phyloP scores from a whole-genome alignment of 2,113 vertebrate genomes.

The Shinisaurus crocodilurus region DNA sequence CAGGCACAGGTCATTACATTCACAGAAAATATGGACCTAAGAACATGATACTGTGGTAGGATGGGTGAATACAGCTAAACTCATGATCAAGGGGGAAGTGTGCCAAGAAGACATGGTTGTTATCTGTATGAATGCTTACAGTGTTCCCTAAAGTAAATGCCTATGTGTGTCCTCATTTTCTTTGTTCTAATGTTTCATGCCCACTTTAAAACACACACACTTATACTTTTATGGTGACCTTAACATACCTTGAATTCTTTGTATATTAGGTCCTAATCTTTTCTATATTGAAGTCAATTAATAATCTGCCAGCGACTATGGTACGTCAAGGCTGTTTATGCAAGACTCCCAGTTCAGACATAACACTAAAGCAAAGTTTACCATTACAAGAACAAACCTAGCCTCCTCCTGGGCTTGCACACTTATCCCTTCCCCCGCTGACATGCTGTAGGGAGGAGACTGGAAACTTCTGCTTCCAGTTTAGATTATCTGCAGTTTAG shows the following conservation, averaged over 20 bases:
- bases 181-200: not conserved
- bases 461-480: not conserved
- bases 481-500: not conserved
- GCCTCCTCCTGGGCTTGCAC: not conserved
- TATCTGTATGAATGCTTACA: not conserved
- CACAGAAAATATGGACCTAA: not conserved
- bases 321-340: not conserved
- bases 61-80: slow-evolving; percentile 2
- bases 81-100: not conserved
- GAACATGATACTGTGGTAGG: slow-evolving; percentile 2
- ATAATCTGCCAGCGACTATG: not conserved
- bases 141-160: not conserved
- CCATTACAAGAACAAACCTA: not conserved
- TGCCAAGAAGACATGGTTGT: not conserved
- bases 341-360: not conserved
- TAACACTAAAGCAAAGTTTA: not conserved
- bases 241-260: not conserved
- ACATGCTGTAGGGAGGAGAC: not conserved
- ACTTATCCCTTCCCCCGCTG: not conserved
- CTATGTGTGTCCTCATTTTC: not conserved
- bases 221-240: not conserved
- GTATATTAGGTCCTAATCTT: not conserved
- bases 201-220: not conserved
- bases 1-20: not conserved
- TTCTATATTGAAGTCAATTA: not conserved